phyloP scores from a whole-genome alignment of 2,888 invertebrate species.

The Camptogramma bilineatum region DNA sequence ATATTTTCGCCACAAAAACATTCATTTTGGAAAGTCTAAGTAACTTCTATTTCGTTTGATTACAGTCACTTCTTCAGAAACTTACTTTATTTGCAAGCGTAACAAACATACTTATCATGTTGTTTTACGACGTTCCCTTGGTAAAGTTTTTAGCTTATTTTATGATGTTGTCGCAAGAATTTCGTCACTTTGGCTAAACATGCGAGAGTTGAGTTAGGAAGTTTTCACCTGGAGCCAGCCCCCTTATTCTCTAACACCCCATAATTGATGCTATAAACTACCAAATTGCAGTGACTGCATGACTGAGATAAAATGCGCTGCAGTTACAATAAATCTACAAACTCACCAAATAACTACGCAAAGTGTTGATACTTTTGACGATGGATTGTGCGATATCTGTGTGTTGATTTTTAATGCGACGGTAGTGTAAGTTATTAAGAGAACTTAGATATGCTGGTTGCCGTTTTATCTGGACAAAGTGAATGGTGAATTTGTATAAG shows the following conservation, averaged over 20 bases:
- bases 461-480: neutral
- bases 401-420: too few relatives aligned
- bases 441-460: too few relatives aligned
- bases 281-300: conserved; percentile 2
- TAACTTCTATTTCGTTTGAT: conserved; percentile 33
- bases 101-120: conserved; percentile 51
- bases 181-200: conserved; percentile 49
- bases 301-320: neutral
- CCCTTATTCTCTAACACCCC: conserved; percentile 5
- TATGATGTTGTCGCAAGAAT: conserved; percentile 50
- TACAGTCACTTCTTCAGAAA: conserved; percentile 45
- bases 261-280: neutral
- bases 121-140: conserved; percentile 54
- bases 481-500: too few relatives aligned
- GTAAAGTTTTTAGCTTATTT: conserved; percentile 58
- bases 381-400: neutral
- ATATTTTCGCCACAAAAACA: conserved; percentile 25
- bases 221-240: conserved; percentile 33
- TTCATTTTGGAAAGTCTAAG: conserved; percentile 33
- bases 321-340: neutral
- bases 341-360: neutral
- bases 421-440: too few relatives aligned
- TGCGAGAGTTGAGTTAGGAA: conserved; percentile 46
- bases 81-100: conserved; percentile 50
- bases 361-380: neutral